These are phyloP conservation scores for Chironomus tentans DNA, from an alignment of 2,888 invertebrate species.

Conservation along the genomic window DNA sequence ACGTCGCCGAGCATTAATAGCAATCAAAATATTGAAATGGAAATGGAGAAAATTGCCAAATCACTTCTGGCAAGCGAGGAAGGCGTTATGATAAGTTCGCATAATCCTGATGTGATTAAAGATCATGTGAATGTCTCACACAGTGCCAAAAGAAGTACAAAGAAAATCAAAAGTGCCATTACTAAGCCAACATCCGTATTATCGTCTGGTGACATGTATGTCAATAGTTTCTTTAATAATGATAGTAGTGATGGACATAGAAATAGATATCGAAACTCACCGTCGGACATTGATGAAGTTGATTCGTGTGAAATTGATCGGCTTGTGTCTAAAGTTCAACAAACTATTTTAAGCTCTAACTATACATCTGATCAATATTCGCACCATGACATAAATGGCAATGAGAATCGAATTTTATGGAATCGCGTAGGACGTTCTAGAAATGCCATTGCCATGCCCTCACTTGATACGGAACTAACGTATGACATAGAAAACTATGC, in stretches of 20 bases:
- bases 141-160: constrained; percentile 18
- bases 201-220: constrained; percentile 11
- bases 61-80: constrained; percentile 23
- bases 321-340: neutral
- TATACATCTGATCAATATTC: neutral
- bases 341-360: constrained; percentile 2
- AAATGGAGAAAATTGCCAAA: constrained; percentile 30
- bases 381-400: neutral
- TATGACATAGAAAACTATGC: constrained; percentile 15
- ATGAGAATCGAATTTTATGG: neutral
- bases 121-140: constrained; percentile 4
- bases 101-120: constrained; percentile 20
- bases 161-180: constrained; percentile 17
- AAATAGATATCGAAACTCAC: neutral
- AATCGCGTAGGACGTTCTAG: neutral
- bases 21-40: constrained; percentile 29
- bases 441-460: constrained; percentile 5
- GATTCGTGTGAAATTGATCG: constrained; percentile 4
- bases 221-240: constrained; percentile 7
- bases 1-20: constrained; percentile 19
- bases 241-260: neutral
- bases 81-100: neutral
- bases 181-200: neutral
- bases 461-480: neutral
- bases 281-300: neutral